Conservation (phyloP, 2,113 vertebrate species). For the Edolisoma coerulescens region DNA sequence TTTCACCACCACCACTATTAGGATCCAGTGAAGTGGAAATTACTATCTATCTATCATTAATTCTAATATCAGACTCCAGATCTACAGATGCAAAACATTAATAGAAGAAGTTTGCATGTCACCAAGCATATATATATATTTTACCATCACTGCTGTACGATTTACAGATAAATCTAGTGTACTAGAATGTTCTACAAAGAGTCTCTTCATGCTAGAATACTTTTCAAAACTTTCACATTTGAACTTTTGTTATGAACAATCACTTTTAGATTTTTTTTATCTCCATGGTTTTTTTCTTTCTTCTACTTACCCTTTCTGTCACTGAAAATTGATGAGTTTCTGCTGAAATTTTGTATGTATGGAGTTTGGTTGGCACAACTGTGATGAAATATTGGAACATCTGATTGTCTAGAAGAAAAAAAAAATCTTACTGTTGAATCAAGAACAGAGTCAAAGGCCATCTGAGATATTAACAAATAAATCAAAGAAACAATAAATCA, state of each 20-base stretch:
- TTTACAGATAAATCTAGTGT: background rate
- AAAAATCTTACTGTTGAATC: background rate
- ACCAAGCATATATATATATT: background rate
- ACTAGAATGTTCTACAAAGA: background rate
- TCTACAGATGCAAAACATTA: background rate
- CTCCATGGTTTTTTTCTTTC: background rate
- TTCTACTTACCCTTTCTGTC: slow-evolving; percentile 88
- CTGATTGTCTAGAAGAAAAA: slow-evolving; percentile 85
- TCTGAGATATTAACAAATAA: background rate
- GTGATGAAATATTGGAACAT: slow-evolving; percentile 99
- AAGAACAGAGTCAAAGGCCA: background rate
- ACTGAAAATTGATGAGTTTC: slow-evolving; percentile 97
- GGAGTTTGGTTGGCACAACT: slow-evolving; percentile 95
- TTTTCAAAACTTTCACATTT: background rate
- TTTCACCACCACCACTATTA: background rate
- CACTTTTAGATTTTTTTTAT: background rate
- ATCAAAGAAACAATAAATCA: background rate
- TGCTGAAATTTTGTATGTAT: slow-evolving; percentile 89
- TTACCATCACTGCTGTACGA: background rate
- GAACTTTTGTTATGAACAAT: background rate
- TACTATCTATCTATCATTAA: background rate
- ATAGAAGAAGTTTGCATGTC: background rate
- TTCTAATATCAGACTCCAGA: background rate
- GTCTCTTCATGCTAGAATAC: background rate
- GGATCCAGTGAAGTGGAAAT: background rate